phyloP scores from a whole-genome alignment of 2,113 vertebrate genomes.

The Serilophus lunatus region DNA sequence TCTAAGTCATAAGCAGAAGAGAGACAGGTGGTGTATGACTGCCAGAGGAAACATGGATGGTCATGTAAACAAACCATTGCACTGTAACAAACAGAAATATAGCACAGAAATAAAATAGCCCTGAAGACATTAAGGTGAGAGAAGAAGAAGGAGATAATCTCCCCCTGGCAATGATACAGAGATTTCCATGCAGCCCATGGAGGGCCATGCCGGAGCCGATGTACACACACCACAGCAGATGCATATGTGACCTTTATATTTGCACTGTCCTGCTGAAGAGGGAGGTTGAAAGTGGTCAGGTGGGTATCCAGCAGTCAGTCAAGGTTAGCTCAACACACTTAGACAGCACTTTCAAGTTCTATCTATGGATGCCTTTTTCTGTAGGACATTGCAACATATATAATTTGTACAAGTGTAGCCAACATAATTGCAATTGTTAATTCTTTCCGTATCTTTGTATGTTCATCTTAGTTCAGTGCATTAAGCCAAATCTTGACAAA shows the following conservation, averaged over 20 bases:
- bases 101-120: not conserved
- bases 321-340: not conserved
- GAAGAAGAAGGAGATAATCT: not conserved
- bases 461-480: not conserved
- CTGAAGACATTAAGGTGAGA: not conserved
- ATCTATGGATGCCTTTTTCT: not conserved
- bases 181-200: not conserved
- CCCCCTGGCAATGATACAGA: not conserved
- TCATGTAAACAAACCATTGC: not conserved
- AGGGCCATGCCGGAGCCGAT: not conserved
- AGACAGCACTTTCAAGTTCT: not conserved
- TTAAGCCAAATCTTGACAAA: not conserved
- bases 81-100: not conserved
- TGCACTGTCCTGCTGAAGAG: not conserved
- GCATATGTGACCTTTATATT: not conserved
- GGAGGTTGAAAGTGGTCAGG: accelerated
- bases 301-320: not conserved
- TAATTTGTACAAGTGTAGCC: not conserved
- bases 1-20: not conserved
- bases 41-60: not conserved
- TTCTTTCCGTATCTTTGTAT: not conserved
- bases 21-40: not conserved
- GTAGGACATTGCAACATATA: not conserved
- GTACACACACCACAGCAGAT: accelerated
- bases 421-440: not conserved